A percentile compares a stretch with the other conserved stretches of the same genome.
These are phyloP conservation scores for Graphium colonna DNA, from an alignment of 2,888 invertebrate genomes.

Conservation along the genomic window DNA sequence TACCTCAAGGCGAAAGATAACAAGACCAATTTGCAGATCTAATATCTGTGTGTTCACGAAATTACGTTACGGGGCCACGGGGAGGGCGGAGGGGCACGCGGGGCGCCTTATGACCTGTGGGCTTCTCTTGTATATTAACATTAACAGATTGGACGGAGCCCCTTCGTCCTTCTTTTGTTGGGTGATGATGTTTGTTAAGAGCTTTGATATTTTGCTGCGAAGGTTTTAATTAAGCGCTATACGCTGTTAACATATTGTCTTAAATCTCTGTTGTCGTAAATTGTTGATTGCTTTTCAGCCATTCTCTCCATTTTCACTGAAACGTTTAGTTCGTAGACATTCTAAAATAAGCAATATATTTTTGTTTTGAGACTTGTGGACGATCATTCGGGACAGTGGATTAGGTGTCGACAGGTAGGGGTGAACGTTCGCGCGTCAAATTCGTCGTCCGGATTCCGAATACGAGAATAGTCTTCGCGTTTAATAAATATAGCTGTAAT, in stretches of 20 bases:
- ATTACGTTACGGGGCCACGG: slow-evolving; percentile 48
- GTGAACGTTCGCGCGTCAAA: slow-evolving; percentile 9
- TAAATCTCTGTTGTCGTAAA: neutral
- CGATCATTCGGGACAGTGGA: slow-evolving; percentile 9
- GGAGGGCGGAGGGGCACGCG: slow-evolving; percentile 46
- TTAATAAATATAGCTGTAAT: slow-evolving; percentile 3
- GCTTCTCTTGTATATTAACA: slow-evolving; percentile 28
- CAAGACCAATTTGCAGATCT: slow-evolving; percentile 72
- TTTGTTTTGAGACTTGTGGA: neutral
- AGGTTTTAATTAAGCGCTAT: too few species aligned
- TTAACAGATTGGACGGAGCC: neutral
- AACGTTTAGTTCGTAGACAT: neutral
- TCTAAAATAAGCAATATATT: neutral
- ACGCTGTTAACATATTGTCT: too few species aligned
- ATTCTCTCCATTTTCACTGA: neutral
- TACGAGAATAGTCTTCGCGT: slow-evolving; percentile 2
- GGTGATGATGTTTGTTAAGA: too few species aligned
- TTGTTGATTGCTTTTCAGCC: neutral
- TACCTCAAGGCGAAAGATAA: slow-evolving; percentile 49
- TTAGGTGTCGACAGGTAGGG: slow-evolving; percentile 9
- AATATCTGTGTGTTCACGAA: slow-evolving; percentile 56
- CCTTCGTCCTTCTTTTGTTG: neutral
- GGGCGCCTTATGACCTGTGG: slow-evolving; percentile 45
- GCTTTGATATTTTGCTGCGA: too few species aligned
- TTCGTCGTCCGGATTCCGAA: neutral